Base-by-base conservation (phyloP, 2,888 invertebrate species). In the Dascillus cervinus region DNA sequence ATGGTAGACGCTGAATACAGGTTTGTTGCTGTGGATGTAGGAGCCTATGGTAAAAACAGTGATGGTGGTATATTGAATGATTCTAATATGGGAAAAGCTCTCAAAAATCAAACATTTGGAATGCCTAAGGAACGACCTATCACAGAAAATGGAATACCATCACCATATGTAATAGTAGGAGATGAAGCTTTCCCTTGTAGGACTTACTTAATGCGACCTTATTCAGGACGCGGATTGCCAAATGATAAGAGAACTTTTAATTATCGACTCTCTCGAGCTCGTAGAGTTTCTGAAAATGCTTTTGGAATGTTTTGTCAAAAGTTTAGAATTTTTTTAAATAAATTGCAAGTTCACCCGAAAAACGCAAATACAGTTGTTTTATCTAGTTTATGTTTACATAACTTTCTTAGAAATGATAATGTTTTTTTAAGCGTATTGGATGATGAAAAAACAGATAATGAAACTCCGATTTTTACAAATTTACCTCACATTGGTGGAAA, bases 1-100 rank as follows among this genome's bases (percentile, higher is more conserved):
- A 11, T 48, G n/a, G 47, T 50, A 26, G 47, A 52, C 35, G 44
- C 48, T 3, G 17, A 52, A n/a, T 13, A n/a, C 14, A 25, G 14
- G 4, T 25, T 4, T 25, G 14, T 25, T 12, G 25, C 25, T 13
- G 14, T 25, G 3, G 25, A 25, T 25, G 13, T 25, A 4, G 13
- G 25, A 6, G 5, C 25, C 9, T 25, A 12, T 13, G 13, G 25
- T 3, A 25, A 25, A n/a, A 11, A 11, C 14, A 25, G 25, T n/a
- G 10, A 24, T 25, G 25, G 13, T 3, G 11, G 25, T 14, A n/a
- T 25, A 4, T 25, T 25, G 13, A 12, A 13, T 6, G 14, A 25
- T 3, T 25, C 13, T 14, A 13, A 12, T 3, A 13, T 31, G 13
- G 30, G 30, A 25, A 35, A 29, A 29, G 24, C 20, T 19, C 27